A percentile compares a stretch with the other conserved stretches of the same genome.
Evolutionary conservation across 1,140 invertebrate species (phyloP).

Genomic region (Drosophila sp.): DNA sequence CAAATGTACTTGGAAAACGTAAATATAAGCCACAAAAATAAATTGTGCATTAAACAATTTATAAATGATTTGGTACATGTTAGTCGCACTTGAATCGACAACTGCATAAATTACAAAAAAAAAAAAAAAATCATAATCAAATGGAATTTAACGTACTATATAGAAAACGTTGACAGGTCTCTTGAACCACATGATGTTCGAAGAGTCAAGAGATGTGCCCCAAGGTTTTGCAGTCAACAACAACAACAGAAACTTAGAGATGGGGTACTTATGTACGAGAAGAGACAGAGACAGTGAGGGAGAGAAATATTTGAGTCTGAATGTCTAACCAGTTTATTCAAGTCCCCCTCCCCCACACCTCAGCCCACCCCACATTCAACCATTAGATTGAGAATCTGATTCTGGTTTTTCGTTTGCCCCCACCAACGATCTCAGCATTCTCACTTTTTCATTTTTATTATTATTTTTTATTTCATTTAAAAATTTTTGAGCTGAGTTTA

Average conservation of each 20-base stretch:
- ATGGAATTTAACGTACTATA: constrained; percentile 23
- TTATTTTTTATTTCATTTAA: constrained; percentile 23
- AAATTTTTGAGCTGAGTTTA: constrained; percentile 42
- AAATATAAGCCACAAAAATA: constrained; percentile 43
- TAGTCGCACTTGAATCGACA: constrained; percentile 29
- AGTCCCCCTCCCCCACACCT: constrained; percentile 19
- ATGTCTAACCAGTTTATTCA: constrained; percentile 66
- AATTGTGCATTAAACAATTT: constrained; percentile 45
- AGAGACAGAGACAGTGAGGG: background rate
- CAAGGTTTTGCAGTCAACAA: constrained; percentile 53
- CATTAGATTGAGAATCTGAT: constrained; percentile 67
- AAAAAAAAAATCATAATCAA: background rate
- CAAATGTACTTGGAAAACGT: constrained; percentile 14
- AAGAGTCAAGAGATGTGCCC: constrained; percentile 75
- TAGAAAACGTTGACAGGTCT: constrained; percentile 41
- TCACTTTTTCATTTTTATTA: constrained; percentile 49
- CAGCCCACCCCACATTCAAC: constrained; percentile 33
- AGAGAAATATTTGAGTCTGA: constrained; percentile 24
- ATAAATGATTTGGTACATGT: constrained; percentile 47
- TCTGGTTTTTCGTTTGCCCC: constrained; percentile 57
- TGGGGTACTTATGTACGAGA: no score
- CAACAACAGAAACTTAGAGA: background rate
- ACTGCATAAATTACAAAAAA: constrained; percentile 54
- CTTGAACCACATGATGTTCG: constrained; percentile 35
- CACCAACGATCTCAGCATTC: constrained; percentile 31